Evolutionary conservation across 1,140 invertebrate genomes (phyloP).

Genomic region (Cylas formicarius): DNA sequence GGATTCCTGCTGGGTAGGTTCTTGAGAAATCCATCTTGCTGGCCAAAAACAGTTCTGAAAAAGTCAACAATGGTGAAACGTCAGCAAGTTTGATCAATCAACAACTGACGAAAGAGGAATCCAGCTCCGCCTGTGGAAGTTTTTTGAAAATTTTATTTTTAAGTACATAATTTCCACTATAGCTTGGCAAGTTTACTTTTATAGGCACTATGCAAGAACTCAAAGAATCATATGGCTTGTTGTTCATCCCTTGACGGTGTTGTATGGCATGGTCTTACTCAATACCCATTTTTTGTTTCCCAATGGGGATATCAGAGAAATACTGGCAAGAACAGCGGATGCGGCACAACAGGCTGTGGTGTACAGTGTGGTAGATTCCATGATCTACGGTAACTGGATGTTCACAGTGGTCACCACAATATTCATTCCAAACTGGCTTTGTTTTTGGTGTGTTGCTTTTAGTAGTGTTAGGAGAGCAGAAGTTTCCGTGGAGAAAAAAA

Average conservation of each 20-base stretch:
- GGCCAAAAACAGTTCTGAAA: conserved; percentile 5
- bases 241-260: conserved; percentile 61
- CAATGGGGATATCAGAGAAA: conserved; percentile 47
- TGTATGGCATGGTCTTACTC: conserved; percentile 52
- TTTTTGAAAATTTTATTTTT: no score
- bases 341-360: conserved; percentile 71
- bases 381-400: conserved; percentile 64
- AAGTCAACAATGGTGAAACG: no score
- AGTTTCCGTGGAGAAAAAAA: conserved; percentile 3
- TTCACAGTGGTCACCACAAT: conserved; percentile 48
- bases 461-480: conserved; percentile 4
- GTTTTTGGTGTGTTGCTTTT: conserved; percentile 45
- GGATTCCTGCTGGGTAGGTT: no score
- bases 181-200: conserved; percentile 23
- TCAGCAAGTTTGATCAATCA: no score
- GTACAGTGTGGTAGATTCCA: conserved; percentile 72
- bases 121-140: no score
- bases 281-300: conserved; percentile 57
- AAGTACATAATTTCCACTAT: not conserved
- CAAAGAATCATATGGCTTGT: conserved; percentile 52
- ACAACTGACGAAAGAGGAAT: no score
- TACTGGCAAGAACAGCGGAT: conserved; percentile 48
- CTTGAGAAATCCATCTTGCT: no score
- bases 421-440: conserved; percentile 53
- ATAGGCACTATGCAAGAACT: conserved; percentile 40